Conservation (phyloP, 2,797 vertebrate species). For the Ispidina lecontei region DNA sequence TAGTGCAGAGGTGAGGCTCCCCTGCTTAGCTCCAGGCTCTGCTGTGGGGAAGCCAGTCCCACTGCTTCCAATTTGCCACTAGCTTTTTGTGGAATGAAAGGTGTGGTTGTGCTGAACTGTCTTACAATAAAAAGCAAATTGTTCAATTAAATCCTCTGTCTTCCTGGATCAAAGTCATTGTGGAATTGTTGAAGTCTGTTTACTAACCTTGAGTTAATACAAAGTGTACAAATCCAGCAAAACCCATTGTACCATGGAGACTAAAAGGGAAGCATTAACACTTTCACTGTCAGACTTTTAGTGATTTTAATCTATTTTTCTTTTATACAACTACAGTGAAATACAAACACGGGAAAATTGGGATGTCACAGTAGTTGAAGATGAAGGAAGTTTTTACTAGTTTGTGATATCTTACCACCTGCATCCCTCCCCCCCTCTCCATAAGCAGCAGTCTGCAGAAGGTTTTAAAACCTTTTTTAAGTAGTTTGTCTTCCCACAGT, state of each 20-base stretch:
- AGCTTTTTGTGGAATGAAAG: not conserved
- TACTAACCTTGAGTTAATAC: not conserved
- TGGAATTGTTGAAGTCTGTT: not conserved
- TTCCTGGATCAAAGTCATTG: not conserved
- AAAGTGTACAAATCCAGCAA: not conserved
- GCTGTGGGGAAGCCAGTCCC: accelerated
- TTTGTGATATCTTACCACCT: not conserved
- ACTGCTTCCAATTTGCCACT: not conserved
- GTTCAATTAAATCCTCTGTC: not conserved
- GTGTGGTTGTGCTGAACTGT: not conserved
- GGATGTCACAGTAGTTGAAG: not conserved
- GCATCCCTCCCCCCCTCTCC: not conserved
- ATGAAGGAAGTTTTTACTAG: not conserved
- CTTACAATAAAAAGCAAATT: not conserved
- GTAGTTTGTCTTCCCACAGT: not conserved
- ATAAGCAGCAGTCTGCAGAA: not conserved
- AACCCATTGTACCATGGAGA: not conserved
- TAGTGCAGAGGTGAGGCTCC: not conserved
- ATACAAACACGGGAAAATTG: not conserved
- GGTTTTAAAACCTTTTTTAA: not conserved
- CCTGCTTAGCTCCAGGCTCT: not conserved
- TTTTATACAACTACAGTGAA: not conserved
- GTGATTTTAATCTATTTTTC: not conserved
- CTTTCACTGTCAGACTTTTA: not conserved
- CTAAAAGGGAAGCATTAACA: not conserved